Conservation (phyloP, 2,113 vertebrate genomes). For the Neogale vison region DNA sequence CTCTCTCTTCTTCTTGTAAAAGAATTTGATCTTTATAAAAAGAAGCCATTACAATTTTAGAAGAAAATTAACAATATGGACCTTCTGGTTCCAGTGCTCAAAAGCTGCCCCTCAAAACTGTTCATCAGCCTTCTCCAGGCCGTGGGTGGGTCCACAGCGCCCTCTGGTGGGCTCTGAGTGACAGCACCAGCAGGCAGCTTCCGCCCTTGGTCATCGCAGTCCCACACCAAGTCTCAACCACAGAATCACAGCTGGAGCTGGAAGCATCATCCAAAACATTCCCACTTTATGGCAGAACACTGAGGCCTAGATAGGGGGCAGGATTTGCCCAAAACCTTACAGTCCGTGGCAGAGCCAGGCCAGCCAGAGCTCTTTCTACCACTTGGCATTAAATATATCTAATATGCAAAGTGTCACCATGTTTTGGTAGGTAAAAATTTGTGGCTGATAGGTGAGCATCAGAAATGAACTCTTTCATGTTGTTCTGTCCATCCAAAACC, state of each 20-base stretch:
- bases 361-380: neutral
- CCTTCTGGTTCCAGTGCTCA: neutral
- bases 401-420: neutral
- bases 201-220: neutral
- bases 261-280: neutral
- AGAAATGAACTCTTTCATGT: neutral
- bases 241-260: neutral
- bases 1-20: neutral
- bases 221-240: neutral
- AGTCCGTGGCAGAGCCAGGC: neutral
- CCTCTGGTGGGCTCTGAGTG: constrained; percentile 9
- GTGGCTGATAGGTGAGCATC: neutral
- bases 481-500: neutral
- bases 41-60: neutral
- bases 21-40: neutral
- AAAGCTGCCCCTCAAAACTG: neutral
- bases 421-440: neutral
- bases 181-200: neutral
- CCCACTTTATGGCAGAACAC: neutral
- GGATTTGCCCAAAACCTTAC: neutral
- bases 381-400: neutral
- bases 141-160: neutral
- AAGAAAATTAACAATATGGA: neutral
- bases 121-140: neutral
- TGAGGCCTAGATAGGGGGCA: neutral